Percentiles rank a stretch among this genome's conserved stretches.
phyloP scores from a whole-genome alignment of 2,797 vertebrate genomes.

The Semaprochilodus insignis region DNA sequence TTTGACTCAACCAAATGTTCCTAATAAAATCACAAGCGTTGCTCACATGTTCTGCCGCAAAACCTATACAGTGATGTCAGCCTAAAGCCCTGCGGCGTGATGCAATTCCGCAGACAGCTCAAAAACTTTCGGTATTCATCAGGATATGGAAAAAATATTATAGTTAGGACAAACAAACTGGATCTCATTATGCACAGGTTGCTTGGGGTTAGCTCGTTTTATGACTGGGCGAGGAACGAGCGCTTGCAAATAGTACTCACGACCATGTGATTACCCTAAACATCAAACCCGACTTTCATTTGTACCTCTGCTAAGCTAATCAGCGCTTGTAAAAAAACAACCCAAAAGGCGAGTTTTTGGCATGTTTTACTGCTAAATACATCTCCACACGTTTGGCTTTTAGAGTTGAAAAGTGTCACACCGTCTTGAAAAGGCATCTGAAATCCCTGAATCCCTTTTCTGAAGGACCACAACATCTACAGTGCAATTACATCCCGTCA shows the following conservation, averaged over 20 bases:
- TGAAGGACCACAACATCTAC: constrained; percentile 66
- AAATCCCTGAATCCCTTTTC: constrained; percentile 54
- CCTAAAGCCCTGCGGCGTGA: neutral
- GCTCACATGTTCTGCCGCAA: neutral
- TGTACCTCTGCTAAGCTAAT: constrained; percentile 56
- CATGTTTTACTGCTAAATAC: constrained; percentile 45
- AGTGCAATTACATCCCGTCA: constrained; percentile 67
- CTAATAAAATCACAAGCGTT: constrained; percentile 22
- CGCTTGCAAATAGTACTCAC: neutral
- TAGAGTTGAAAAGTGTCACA: constrained; percentile 40
- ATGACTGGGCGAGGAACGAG: neutral
- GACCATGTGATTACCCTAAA: neutral
- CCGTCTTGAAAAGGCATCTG: constrained; percentile 58
- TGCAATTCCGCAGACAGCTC: neutral
- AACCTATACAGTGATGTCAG: constrained; percentile 28
- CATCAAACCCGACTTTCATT: constrained; percentile 28
- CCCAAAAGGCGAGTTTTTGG: constrained; percentile 26
- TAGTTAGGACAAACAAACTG: neutral
- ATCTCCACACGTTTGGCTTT: constrained; percentile 53
- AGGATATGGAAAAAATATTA: neutral
- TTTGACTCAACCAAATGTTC: constrained; percentile 13
- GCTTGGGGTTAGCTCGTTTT: neutral
- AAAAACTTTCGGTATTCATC: neutral
- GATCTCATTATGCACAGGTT: neutral
- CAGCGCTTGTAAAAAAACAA: constrained; percentile 40